A percentile compares a stretch with the other conserved stretches of the same genome.
These are phyloP conservation scores for Sarcophaga carnaria DNA, from an alignment of 2,888 invertebrate genomes.

Conservation along the genomic window DNA sequence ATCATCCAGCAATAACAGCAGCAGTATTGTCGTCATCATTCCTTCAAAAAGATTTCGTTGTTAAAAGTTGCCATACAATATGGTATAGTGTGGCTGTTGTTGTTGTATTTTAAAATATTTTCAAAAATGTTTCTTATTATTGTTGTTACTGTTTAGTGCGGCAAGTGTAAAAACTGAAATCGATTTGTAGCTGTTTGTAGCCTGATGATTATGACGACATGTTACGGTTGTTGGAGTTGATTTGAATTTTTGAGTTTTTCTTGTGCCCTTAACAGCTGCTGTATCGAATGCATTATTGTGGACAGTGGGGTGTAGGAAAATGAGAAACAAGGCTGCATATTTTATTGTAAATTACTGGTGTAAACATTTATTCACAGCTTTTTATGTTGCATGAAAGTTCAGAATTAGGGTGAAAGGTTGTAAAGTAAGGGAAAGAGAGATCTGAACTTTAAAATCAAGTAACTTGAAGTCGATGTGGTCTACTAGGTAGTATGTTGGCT, in stretches of 20 bases:
- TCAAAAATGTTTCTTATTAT: not conserved
- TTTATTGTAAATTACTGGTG: not conserved
- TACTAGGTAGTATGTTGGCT: too few relatives aligned
- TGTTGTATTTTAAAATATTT: conserved; percentile 27
- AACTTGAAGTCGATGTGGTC: too few relatives aligned
- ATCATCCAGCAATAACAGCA: conserved; percentile 30
- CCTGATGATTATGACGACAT: conserved; percentile 50
- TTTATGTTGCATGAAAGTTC: too few relatives aligned
- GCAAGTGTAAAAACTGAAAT: conserved; percentile 54
- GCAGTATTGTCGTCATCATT: conserved; percentile 12
- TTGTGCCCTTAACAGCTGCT: conserved; percentile 1
- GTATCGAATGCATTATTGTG: not conserved
- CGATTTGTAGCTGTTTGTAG: conserved; percentile 48
- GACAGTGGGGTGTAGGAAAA: not conserved
- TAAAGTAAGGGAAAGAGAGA: too few relatives aligned
- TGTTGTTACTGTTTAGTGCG: conserved; percentile 17
- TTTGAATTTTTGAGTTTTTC: conserved; percentile 59
- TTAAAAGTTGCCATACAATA: conserved; percentile 8
- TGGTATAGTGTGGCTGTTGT: not conserved
- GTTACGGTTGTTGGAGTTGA: conserved; percentile 50
- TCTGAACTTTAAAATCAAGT: too few relatives aligned
- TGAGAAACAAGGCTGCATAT: not conserved
- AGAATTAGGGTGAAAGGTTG: too few relatives aligned
- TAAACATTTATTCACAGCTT: not conserved
- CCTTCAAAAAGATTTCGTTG: conserved; percentile 11